phyloP scores from a whole-genome alignment of 2,797 vertebrate species.

The Coendou prehensilis region DNA sequence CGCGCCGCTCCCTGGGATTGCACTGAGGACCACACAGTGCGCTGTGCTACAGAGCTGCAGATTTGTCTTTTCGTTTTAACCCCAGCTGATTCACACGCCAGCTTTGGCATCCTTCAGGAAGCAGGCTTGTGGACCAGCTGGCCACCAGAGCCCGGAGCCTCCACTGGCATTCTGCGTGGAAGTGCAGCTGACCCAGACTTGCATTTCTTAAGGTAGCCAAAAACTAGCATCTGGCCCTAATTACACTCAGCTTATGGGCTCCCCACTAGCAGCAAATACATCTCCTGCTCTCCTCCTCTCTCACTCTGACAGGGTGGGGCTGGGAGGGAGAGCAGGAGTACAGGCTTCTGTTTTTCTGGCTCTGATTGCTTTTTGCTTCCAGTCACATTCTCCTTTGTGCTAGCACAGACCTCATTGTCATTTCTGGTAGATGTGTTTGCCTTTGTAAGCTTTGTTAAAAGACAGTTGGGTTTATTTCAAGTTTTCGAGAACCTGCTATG shows the following conservation, averaged over 20 bases:
- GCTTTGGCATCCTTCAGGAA: constrained; percentile 54
- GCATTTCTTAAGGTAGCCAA: constrained; percentile 66
- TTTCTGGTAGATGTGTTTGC: not conserved
- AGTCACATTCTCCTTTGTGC: not conserved
- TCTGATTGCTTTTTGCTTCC: not conserved
- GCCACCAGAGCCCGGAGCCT: constrained; percentile 33
- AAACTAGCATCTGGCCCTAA: constrained; percentile 72
- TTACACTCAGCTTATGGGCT: constrained; percentile 53
- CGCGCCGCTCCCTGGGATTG: not conserved
- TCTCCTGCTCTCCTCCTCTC: constrained; percentile 23
- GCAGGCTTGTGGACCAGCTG: constrained; percentile 56
- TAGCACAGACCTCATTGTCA: not conserved
- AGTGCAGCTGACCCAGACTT: constrained; percentile 64
- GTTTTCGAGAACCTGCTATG: not conserved
- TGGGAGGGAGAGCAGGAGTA: not conserved
- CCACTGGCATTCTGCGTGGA: constrained; percentile 48
- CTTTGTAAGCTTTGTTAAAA: not conserved
- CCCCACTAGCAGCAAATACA: constrained; percentile 36
- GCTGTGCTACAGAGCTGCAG: not conserved
- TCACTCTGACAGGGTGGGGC: not conserved
- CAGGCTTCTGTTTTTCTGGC: not conserved
- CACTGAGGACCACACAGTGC: constrained; percentile 38
- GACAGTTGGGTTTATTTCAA: not conserved
- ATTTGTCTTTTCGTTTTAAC: not conserved
- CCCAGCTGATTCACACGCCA: constrained; percentile 11